These are phyloP conservation scores for Urocitellus parryii DNA, from an alignment of 2,113 vertebrate species.

Conservation along the genomic window DNA sequence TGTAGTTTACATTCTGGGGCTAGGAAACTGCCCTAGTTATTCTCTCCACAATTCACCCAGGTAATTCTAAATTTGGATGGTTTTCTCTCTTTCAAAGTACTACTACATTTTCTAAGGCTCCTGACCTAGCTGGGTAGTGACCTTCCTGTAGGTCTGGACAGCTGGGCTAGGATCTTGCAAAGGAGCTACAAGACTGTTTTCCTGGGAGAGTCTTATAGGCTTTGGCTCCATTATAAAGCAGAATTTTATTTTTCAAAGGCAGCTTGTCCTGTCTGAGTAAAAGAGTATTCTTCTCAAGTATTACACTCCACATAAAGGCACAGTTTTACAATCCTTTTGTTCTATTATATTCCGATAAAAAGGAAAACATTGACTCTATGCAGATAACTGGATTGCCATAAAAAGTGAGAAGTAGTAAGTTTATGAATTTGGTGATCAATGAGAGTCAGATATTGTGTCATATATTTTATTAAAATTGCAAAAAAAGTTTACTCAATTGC, in stretches of 20 bases:
- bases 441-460: background rate
- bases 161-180: background rate
- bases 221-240: background rate
- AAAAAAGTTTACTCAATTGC: background rate
- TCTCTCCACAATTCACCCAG: too few relatives aligned
- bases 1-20: background rate
- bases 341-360: background rate
- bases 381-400: background rate
- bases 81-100: background rate
- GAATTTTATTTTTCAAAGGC: slow-evolving; percentile 45
- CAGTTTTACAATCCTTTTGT: background rate
- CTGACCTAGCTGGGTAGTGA: background rate
- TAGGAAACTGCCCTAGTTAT: background rate
- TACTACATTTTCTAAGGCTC: background rate
- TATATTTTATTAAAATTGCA: background rate
- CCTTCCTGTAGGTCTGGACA: background rate
- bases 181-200: background rate
- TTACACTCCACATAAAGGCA: background rate
- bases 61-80: background rate
- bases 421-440: background rate
- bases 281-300: slow-evolving; percentile 41
- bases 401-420: background rate
- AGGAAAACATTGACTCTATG: background rate
- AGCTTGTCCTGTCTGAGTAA: background rate
- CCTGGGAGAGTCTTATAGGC: background rate